Conservation (phyloP, 1,140 invertebrate species). For the Gryon sp. region DNA sequence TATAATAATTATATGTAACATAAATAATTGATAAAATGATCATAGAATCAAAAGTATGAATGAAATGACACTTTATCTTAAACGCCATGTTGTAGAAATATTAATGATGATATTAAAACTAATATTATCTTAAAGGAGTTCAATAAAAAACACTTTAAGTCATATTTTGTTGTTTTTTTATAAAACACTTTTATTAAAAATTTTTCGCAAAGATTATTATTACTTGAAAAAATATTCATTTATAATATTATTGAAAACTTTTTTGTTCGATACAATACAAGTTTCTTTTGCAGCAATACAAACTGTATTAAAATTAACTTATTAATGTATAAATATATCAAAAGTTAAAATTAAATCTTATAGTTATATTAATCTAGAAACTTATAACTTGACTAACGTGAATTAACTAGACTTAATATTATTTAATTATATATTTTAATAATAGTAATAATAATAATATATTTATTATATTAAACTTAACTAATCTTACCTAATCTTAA, state of each 20-base stretch:
- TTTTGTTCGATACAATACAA: too few species aligned
- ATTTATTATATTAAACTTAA: conserved; percentile 16
- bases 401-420: conserved; percentile 27
- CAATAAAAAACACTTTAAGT: conserved; percentile 38
- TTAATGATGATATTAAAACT: conserved; percentile 20
- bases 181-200: conserved; percentile 19
- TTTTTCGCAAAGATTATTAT: too few species aligned
- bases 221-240: conserved; percentile 11
- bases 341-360: conserved; percentile 38
- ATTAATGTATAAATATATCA: conserved; percentile 3
- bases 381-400: conserved; percentile 16
- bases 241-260: conserved; percentile 11
- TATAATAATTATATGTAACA: too few species aligned
- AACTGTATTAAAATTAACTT: conserved; percentile 4
- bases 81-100: conserved; percentile 43
- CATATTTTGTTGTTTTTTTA: conserved; percentile 16
- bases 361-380: conserved; percentile 4
- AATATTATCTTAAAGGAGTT: conserved; percentile 14
- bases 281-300: conserved; percentile 17
- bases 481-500: conserved; percentile 14
- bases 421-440: too few species aligned
- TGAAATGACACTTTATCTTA: conserved; percentile 2
- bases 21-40: neutral
- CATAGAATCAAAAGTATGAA: too few species aligned
- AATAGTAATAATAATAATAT: too few species aligned